Evolutionary conservation across 2,888 invertebrate genomes (phyloP).

Genomic region (Imbricaverruca yamaguchii): DNA sequence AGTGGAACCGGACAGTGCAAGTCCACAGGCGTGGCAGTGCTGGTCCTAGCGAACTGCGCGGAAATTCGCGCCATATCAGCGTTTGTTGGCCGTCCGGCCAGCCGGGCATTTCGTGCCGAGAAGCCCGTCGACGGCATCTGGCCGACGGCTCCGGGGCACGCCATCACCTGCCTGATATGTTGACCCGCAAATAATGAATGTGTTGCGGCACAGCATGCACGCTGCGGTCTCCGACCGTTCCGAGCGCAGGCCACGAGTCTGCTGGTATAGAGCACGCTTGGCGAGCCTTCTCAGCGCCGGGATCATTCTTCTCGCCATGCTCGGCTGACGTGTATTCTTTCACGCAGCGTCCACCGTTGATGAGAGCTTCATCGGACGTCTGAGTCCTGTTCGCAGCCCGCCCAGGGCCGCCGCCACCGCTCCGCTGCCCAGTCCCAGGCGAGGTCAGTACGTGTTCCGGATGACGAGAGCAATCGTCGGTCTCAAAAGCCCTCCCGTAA

Average conservation of each 20-base stretch:
- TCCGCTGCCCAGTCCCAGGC: neutral
- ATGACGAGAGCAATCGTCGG: too few relatives aligned
- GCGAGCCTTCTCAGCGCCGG: neutral
- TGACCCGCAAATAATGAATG: neutral
- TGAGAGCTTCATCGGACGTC: slow-evolving; percentile 1
- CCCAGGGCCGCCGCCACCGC: neutral
- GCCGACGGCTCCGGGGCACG: too few relatives aligned
- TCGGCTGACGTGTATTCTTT: neutral
- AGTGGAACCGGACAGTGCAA: too few relatives aligned
- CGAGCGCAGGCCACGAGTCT: neutral
- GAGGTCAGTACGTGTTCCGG: neutral
- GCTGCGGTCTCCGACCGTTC: neutral
- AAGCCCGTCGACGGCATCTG: too few relatives aligned
- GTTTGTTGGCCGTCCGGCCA: too few relatives aligned
- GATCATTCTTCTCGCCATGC: neutral
- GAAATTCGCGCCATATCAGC: too few relatives aligned
- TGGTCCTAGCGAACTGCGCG: too few relatives aligned
- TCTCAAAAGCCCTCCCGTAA: too few relatives aligned
- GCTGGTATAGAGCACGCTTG: too few relatives aligned
- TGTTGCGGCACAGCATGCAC: neutral
- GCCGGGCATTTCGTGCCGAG: too few relatives aligned
- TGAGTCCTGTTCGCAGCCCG: neutral
- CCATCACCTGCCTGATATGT: too few relatives aligned
- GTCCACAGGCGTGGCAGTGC: too few relatives aligned
- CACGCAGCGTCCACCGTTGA: neutral